A percentile compares a stretch with the other conserved stretches of the same genome.
phyloP scores from a whole-genome alignment of 2,113 vertebrate species.

The Bambusicola thoracicus region DNA sequence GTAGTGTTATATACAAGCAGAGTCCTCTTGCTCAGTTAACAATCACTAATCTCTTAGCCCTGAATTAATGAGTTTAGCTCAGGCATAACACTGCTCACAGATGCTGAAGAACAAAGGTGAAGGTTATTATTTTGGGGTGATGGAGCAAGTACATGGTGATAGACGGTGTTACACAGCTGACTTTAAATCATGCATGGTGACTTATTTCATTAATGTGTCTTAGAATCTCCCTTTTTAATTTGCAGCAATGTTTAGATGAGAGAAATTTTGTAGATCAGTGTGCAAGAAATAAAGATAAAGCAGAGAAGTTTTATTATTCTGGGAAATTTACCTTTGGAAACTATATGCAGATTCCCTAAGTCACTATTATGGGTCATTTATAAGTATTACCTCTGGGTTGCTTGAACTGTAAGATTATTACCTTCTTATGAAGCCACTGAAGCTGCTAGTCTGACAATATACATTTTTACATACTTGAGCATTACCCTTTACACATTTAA shows the following conservation, averaged over 20 bases:
- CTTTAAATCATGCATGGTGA: neutral
- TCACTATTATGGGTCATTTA: neutral
- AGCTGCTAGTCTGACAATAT: neutral
- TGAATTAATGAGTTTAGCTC: neutral
- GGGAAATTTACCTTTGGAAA: neutral
- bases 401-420: neutral
- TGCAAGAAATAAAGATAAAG: neutral
- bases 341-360: neutral
- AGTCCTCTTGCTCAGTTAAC: neutral
- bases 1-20: neutral
- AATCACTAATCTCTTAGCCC: neutral
- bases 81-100: neutral
- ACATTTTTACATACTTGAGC: accelerated
- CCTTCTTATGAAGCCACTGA: neutral
- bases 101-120: neutral
- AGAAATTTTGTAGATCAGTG: neutral
- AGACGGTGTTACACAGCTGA: neutral
- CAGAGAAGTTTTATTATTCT: neutral
- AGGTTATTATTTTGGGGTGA: neutral
- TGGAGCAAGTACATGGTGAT: neutral
- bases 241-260: neutral
- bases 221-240: neutral
- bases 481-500: neutral
- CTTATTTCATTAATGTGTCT: neutral
- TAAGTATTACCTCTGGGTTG: neutral